Percentiles rank a stretch among this genome's conserved stretches.
Conservation (phyloP, 2,797 vertebrate species). For the Astyanax mexicanus region DNA sequence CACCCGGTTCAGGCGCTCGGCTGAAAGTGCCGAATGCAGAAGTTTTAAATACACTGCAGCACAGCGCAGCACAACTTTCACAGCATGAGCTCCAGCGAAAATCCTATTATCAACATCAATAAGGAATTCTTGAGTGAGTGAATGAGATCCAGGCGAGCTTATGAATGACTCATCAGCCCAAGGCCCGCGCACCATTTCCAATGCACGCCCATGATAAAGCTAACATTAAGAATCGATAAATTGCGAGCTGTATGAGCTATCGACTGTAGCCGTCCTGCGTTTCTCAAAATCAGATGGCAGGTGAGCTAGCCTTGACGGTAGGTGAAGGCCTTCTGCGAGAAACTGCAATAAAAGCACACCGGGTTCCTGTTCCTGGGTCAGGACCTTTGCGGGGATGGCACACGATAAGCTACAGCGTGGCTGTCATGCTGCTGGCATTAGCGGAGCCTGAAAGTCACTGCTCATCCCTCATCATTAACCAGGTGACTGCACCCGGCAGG, state of each 20-base stretch:
- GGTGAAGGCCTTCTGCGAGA: not conserved
- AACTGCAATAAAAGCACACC: not conserved
- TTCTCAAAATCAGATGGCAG: slow-evolving; percentile 16
- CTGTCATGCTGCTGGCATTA: slow-evolving; percentile 13
- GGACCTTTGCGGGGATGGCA: slow-evolving; percentile 23
- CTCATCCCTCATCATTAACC: slow-evolving; percentile 48
- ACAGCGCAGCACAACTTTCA: not conserved
- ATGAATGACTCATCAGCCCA: slow-evolving; percentile 28
- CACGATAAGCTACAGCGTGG: slow-evolving; percentile 6
- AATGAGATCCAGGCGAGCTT: slow-evolving; percentile 23
- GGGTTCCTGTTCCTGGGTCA: slow-evolving; percentile 3
- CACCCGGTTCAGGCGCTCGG: not conserved
- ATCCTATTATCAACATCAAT: slow-evolving; percentile 11
- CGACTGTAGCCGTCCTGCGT: not conserved
- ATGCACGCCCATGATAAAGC: not conserved
- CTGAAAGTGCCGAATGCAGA: not conserved
- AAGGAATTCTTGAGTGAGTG: slow-evolving; percentile 8
- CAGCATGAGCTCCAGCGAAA: not conserved
- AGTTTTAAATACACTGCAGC: not conserved
- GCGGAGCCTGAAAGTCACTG: slow-evolving; percentile 36
- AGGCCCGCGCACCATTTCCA: not conserved
- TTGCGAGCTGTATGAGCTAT: not conserved
- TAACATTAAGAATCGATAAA: slow-evolving; percentile 16
- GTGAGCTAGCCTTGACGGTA: not conserved
- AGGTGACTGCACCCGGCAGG: slow-evolving; percentile 20